phyloP scores from a whole-genome alignment of 2,113 vertebrate genomes.

The Solenodon paradoxus region DNA sequence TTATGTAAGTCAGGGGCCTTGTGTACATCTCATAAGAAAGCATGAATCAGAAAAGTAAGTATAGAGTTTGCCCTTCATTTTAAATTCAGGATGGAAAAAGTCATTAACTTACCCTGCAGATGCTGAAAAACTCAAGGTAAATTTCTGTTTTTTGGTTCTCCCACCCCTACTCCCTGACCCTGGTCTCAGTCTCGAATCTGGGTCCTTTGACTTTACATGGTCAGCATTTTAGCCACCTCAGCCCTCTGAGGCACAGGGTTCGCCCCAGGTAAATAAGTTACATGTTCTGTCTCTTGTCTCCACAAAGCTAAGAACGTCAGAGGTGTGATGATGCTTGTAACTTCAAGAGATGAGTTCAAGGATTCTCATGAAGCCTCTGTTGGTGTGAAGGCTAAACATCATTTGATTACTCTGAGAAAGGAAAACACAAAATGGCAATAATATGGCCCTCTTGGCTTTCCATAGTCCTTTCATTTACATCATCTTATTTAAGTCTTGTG shows the following conservation, averaged over 20 bases:
- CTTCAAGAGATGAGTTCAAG: neutral
- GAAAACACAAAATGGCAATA: neutral
- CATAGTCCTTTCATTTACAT: neutral
- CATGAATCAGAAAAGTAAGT: constrained; percentile 21
- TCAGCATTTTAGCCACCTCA: too few species aligned
- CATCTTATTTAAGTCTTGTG: neutral
- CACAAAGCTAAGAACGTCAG: constrained; percentile 26
- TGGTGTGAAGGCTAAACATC: neutral
- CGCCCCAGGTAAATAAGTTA: too few species aligned
- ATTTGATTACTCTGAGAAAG: neutral
- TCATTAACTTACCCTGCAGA: constrained; percentile 36
- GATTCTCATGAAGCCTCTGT: constrained; percentile 1
- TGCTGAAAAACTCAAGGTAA: constrained; percentile 28
- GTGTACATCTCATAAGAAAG: neutral
- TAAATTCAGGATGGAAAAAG: constrained; percentile 50
- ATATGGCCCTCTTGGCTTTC: neutral
- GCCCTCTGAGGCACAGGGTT: too few species aligned
- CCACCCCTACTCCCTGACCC: too few species aligned
- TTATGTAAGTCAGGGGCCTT: neutral
- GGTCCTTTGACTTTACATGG: too few species aligned
- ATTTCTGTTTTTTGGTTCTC: too few species aligned
- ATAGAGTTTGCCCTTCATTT: constrained; percentile 13
- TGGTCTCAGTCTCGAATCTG: too few species aligned
- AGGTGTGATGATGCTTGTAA: neutral
- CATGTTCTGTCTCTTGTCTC: neutral